Evolutionary conservation across 2,113 vertebrate genomes (phyloP).

Genomic region (Nansenia antarctica): DNA sequence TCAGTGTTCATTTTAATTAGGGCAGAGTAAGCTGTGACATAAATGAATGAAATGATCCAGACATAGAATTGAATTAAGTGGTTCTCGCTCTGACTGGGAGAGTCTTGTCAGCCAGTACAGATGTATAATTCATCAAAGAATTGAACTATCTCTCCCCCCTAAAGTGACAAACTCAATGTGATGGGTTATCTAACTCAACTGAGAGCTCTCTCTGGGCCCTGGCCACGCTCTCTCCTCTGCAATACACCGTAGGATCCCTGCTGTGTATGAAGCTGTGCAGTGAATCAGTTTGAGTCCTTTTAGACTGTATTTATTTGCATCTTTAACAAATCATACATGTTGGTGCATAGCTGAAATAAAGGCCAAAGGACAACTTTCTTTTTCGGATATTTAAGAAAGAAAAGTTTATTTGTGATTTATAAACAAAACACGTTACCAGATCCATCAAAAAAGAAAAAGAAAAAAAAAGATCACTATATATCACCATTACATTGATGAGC

Average conservation of each 20-base stretch:
- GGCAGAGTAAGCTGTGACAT: not conserved
- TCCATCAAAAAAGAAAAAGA: constrained; percentile 74
- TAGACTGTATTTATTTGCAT: no score
- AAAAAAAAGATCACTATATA: constrained; percentile 67
- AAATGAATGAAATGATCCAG: not conserved
- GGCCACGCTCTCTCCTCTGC: not conserved
- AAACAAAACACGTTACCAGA: constrained; percentile 82
- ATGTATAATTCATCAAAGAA: not conserved
- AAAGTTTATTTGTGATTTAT: constrained; percentile 82
- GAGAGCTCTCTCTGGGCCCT: not conserved
- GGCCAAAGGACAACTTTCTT: constrained; percentile 3
- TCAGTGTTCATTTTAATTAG: not conserved
- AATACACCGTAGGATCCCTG: not conserved
- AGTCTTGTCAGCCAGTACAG: not conserved
- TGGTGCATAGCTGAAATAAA: not conserved
- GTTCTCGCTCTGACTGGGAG: not conserved
- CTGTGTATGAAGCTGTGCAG: no score
- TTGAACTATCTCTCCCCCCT: not conserved
- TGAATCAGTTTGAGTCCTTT: no score
- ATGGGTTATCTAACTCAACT: not conserved
- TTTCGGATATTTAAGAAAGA: constrained; percentile 77
- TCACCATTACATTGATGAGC: constrained; percentile 78
- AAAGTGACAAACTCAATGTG: not conserved
- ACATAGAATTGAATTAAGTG: not conserved
- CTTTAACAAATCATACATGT: not conserved